Percentiles rank a stretch among this genome's conserved stretches.
phyloP scores from a whole-genome alignment of 2,113 vertebrate genomes.

The Peucedramus taeniatus region DNA sequence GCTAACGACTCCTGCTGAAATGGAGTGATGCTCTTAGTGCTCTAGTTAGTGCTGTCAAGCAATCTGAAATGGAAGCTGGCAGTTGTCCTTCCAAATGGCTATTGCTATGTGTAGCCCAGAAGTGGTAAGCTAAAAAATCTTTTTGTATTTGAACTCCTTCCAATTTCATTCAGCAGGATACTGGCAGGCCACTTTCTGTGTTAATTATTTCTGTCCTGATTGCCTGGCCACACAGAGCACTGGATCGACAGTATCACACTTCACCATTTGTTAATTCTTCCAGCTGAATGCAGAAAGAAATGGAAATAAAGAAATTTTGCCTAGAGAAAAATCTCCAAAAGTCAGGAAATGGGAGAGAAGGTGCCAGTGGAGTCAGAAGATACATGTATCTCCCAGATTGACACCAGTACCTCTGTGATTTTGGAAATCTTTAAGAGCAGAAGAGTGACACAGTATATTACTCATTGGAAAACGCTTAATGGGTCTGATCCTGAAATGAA shows the following conservation, averaged over 20 bases:
- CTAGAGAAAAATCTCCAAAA: conserved; percentile 50
- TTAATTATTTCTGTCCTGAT: conserved; percentile 77
- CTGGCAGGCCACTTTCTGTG: conserved; percentile 74
- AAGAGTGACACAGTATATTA: conserved; percentile 24
- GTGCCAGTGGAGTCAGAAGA: conserved; percentile 24
- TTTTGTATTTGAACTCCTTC: conserved; percentile 77
- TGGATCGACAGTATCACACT: conserved; percentile 64
- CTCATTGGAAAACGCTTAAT: conserved; percentile 35
- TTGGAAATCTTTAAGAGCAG: conserved; percentile 24
- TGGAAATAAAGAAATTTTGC: conserved; percentile 58
- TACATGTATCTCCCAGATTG: neutral
- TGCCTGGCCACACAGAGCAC: conserved; percentile 73
- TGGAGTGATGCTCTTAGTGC: conserved; percentile 55
- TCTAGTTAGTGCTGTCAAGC: conserved; percentile 65
- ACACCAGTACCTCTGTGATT: neutral
- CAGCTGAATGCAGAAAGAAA: conserved; percentile 59
- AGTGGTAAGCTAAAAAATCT: conserved; percentile 74
- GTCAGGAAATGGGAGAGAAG: neutral
- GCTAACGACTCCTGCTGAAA: neutral
- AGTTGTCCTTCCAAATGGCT: conserved; percentile 75
- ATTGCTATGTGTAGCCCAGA: conserved; percentile 67
- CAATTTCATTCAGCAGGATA: conserved; percentile 76
- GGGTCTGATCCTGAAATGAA: conserved; percentile 36
- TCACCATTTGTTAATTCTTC: conserved; percentile 69
- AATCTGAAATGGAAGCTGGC: conserved; percentile 71